phyloP scores from a whole-genome alignment of 2,113 vertebrate genomes.

The Jaculus jaculus region DNA sequence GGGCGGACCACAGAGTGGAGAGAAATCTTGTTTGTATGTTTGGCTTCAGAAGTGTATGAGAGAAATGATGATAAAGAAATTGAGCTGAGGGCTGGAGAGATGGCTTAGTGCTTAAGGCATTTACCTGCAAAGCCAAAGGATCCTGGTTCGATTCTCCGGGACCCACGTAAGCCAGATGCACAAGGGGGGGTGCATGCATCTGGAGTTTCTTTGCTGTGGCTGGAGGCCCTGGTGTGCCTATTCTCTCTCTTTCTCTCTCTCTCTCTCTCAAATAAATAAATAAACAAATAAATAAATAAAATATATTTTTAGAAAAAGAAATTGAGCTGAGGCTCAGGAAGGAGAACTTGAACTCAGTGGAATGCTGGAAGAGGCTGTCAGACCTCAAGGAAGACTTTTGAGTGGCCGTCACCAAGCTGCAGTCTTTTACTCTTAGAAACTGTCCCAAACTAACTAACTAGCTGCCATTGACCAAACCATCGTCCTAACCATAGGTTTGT shows the following conservation, averaged over 20 bases:
- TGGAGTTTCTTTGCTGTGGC: no score
- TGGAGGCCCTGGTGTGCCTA: no score
- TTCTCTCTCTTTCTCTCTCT: no score
- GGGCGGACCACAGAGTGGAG: background rate
- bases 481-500: background rate
- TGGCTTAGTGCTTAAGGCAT: no score
- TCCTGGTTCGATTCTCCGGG: no score
- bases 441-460: background rate
- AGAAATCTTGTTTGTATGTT: background rate
- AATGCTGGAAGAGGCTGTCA: background rate
- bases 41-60: background rate
- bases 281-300: no score
- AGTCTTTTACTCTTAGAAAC: conserved; percentile 11
- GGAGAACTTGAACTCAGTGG: background rate
- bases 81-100: background rate
- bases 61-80: background rate
- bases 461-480: background rate
- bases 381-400: background rate
- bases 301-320: no score
- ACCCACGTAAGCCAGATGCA: no score
- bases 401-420: background rate
- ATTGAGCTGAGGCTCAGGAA: background rate
- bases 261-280: no score
- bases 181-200: no score
- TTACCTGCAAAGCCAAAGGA: no score